Base-by-base conservation (phyloP, 2,888 invertebrate species). In the Amblyjoppa proteus region DNA sequence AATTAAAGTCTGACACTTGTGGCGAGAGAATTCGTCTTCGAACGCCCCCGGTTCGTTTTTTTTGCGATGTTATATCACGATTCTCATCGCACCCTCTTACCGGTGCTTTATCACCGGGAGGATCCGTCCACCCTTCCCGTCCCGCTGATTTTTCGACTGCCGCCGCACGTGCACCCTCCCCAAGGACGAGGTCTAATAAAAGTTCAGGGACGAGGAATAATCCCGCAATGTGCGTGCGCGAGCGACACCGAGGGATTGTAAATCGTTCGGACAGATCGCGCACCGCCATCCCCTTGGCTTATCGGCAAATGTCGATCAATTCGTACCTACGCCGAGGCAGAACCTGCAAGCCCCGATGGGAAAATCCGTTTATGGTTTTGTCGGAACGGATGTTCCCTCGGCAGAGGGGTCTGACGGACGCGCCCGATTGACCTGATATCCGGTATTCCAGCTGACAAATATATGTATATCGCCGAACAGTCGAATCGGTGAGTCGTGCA, bases 171-270 rank as follows among this genome's bases (percentile, higher is more conserved):
- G 34, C 34, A 31, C 34, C 13, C 61, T 58, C 20, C 20, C 53
- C 84, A 74, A 81, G 84, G 84, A 74, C 78, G 28, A 64, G 45
- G 45, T 53, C 77, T 20, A 51, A 77, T 20, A 51, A 77, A 69
- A 84, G 84, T 81, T 81, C 84, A 84, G 25, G 81, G 77, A 28
- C 53, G 61, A 45, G 16, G 11, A 66, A 80, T 51, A 75, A 13
- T 9, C 38, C 61, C 31, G 31, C 34, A 56, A 11, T 3, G 53
- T 53, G 53, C 34, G 49, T 78, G n/a, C 31, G 6, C 28, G 51
- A 7, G 31, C 31, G 5, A 45, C 49, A 25, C 25, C 58, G 28
- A 16, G 45, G 20, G 31, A 45, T 53, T 69, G 28, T n/a, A 69
- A 69, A 75, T 31, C 25, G 38, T 81, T 69, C 58, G 6, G 34